Percentiles rank a stretch among this genome's conserved stretches.
These are phyloP conservation scores for Cyphomyrus discorhynchus DNA, from an alignment of 2,113 vertebrate genomes.

Conservation along the genomic window DNA sequence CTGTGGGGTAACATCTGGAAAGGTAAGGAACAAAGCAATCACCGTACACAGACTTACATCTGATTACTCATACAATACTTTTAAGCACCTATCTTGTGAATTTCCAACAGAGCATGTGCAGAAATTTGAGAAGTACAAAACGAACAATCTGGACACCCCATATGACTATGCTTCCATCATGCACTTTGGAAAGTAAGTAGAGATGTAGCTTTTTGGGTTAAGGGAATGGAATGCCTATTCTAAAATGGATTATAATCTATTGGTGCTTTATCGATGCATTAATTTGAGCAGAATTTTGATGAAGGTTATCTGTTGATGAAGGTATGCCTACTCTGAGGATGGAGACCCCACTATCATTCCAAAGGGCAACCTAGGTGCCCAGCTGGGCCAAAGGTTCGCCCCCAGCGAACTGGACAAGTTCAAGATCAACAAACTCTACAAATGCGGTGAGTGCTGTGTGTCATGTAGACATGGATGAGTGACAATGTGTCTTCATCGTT, in stretches of 20 bases:
- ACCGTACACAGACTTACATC: background rate
- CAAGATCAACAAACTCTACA: constrained; percentile 65
- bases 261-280: background rate
- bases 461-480: background rate
- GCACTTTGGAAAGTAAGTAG: constrained; percentile 68
- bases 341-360: constrained; percentile 59
- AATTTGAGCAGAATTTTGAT: background rate
- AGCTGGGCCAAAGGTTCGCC: constrained; percentile 49
- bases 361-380: constrained; percentile 44
- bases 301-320: constrained; percentile 25
- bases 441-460: constrained; percentile 48
- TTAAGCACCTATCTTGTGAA: background rate
- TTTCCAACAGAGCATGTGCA: constrained; percentile 51
- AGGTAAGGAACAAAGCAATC: constrained; percentile 44
- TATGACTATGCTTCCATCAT: constrained; percentile 70
- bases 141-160: constrained; percentile 51
- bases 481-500: background rate
- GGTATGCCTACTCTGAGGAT: constrained; percentile 60
- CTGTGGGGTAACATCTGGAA: constrained; percentile 61
- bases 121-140: constrained; percentile 63
- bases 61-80: background rate
- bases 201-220: background rate
- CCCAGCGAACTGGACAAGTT: constrained; percentile 57
- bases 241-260: background rate
- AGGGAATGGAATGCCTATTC: background rate